Evolutionary conservation across 1,140 invertebrate species (phyloP).

Genomic region (Caenorhabditis tropicalis): DNA sequence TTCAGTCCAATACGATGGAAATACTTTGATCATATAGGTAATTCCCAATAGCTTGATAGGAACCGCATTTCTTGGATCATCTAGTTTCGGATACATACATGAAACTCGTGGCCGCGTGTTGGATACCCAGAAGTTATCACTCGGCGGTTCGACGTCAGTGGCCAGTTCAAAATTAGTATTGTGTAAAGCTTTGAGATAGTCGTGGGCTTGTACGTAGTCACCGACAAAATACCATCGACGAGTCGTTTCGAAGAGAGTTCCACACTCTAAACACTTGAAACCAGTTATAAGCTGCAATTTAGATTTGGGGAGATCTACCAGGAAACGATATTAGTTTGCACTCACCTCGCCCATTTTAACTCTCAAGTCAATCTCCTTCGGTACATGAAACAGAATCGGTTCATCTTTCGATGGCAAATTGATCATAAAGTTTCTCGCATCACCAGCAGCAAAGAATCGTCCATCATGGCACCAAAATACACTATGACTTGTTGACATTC

Average conservation of each 20-base stretch:
- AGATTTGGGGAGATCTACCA: too few species aligned
- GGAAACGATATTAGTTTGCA: too few species aligned
- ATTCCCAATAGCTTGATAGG: neutral
- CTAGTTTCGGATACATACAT: neutral
- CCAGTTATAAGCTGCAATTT: neutral
- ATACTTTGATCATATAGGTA: neutral
- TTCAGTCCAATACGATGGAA: conserved; percentile 2
- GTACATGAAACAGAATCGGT: neutral
- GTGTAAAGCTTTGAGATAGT: neutral
- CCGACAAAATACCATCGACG: neutral
- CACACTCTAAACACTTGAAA: neutral
- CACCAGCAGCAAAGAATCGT: neutral
- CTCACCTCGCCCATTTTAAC: neutral
- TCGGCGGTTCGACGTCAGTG: neutral
- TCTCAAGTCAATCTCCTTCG: neutral
- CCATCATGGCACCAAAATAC: conserved; percentile 19
- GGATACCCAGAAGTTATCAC: neutral
- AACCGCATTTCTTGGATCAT: neutral
- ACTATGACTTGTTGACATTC: neutral
- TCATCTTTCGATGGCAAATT: neutral
- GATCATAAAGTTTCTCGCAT: neutral
- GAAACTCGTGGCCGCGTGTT: neutral
- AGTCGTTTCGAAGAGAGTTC: neutral
- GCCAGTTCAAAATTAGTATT: neutral
- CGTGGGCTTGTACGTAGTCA: neutral